A percentile compares a stretch with the other conserved stretches of the same genome.
Evolutionary conservation across 1,140 invertebrate species (phyloP).

Genomic region (Maniola jurtina): DNA sequence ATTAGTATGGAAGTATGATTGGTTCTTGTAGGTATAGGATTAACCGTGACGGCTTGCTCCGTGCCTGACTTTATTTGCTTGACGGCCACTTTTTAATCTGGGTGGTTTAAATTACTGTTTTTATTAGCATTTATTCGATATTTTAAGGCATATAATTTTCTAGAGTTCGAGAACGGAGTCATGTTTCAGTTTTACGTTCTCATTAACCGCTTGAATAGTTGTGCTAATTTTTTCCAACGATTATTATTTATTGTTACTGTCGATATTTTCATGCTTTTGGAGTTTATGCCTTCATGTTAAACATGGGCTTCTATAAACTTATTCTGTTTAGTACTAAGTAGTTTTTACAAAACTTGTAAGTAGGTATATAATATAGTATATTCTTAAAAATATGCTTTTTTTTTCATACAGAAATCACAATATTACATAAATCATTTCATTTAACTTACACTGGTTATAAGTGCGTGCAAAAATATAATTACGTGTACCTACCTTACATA

Average conservation of each 20-base stretch:
- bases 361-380: no score
- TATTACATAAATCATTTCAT: no score
- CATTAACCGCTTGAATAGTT: constrained; percentile 72
- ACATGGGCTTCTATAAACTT: no score
- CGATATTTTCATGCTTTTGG: constrained; percentile 56
- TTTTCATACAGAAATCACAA: no score
- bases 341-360: no score
- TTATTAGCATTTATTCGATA: constrained; percentile 60
- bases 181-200: constrained; percentile 72
- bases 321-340: no score
- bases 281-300: constrained; percentile 39
- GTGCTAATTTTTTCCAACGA: constrained; percentile 69
- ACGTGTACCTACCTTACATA: neutral
- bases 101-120: constrained; percentile 63
- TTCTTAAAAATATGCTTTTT: neutral
- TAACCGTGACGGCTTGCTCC: constrained; percentile 57
- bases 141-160: constrained; percentile 65
- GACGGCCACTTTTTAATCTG: constrained; percentile 53
- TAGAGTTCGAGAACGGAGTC: constrained; percentile 58
- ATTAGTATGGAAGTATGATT: no score
- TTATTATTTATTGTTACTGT: constrained; percentile 42
- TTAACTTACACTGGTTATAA: no score
- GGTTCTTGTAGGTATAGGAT: constrained; percentile 34
- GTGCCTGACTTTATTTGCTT: constrained; percentile 59
- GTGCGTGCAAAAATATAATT: no score